These are phyloP conservation scores for Scalopus aquaticus DNA, from an alignment of 2,113 vertebrate genomes.

Conservation along the genomic window DNA sequence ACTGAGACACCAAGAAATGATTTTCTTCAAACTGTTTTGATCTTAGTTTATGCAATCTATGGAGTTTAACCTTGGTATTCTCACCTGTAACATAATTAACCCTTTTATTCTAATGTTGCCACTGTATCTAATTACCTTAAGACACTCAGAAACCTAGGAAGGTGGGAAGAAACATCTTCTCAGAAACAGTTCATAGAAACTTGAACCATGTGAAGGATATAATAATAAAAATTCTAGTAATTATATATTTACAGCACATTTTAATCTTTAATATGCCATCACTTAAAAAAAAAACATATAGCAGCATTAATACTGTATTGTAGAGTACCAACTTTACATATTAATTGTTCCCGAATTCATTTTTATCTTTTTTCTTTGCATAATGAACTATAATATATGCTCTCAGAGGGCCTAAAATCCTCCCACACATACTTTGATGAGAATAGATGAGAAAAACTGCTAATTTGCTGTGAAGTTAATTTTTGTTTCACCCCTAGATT, in stretches of 20 bases:
- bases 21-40: not conserved
- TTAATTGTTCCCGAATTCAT: conserved; percentile 58
- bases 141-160: not conserved
- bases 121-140: not conserved
- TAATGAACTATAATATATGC: conserved; percentile 43
- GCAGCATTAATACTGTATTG: not conserved
- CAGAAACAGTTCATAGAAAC: not conserved
- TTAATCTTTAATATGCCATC: conserved; percentile 16
- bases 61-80: not conserved
- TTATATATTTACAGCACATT: not conserved
- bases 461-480: conserved; percentile 66
- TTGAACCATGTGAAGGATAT: not conserved
- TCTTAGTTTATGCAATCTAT: not conserved
- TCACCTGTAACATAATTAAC: not conserved
- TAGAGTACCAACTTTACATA: conserved; percentile 23
- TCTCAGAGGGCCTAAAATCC: conserved; percentile 53
- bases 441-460: conserved; percentile 56
- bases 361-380: conserved; percentile 59
- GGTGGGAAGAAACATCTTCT: not conserved
- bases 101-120: not conserved
- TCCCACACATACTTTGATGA: conserved; percentile 66
- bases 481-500: conserved; percentile 72
- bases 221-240: conserved; percentile 13
- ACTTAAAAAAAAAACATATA: not conserved
- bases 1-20: not conserved